Conservation (phyloP, 2,888 invertebrate genomes). For the Rhagonycha fulva region DNA sequence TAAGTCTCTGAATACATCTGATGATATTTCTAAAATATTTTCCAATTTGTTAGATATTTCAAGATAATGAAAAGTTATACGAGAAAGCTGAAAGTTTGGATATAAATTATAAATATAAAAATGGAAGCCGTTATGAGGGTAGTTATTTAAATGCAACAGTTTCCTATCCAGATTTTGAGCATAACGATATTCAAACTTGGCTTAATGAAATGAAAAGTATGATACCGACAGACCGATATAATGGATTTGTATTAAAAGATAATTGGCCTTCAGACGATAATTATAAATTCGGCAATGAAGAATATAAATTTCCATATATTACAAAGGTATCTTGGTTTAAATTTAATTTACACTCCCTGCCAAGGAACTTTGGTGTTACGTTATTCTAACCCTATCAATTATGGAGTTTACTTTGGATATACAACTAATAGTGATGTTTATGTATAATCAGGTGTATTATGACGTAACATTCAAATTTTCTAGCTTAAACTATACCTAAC, state of each 20-base stretch:
- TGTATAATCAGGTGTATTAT: no score
- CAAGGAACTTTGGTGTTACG: background rate
- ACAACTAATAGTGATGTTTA: background rate
- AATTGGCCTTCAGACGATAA: constrained; percentile 60
- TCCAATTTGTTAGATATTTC: constrained; percentile 10
- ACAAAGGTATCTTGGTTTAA: constrained; percentile 52
- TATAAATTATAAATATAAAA: constrained; percentile 41
- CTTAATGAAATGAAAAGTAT: constrained; percentile 32
- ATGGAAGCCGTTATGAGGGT: constrained; percentile 38
- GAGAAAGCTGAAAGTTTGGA: constrained; percentile 35
- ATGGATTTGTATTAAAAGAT: constrained; percentile 59
- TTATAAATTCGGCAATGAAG: constrained; percentile 46
- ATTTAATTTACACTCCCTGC: background rate
- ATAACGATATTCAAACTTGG: constrained; percentile 37
- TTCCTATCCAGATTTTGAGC: constrained; percentile 49
- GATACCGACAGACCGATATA: constrained; percentile 30
- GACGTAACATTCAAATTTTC: no score
- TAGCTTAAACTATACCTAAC: no score
- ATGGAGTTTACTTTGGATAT: background rate
- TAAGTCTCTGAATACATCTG: constrained; percentile 6
- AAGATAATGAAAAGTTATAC: constrained; percentile 33
- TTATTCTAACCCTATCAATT: background rate
- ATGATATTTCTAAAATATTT: background rate
- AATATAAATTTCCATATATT: constrained; percentile 57
- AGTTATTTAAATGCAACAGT: constrained; percentile 43